Evolutionary conservation across 2,888 invertebrate species (phyloP), one percentile per base, ranked within the genome.

Genomic region (Patella ulyssiponensis): DNA sequence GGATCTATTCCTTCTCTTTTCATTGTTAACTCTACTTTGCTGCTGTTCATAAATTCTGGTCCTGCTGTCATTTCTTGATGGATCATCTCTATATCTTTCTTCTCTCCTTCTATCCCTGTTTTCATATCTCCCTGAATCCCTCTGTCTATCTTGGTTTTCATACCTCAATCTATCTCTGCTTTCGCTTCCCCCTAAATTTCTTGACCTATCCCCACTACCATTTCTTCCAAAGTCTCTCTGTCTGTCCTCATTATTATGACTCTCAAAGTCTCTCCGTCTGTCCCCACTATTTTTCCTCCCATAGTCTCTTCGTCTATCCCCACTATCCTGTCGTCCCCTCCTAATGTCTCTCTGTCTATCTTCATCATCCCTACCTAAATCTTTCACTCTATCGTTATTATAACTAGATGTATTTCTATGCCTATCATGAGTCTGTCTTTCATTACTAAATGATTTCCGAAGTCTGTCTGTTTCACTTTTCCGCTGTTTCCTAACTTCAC

Each of bases 201-300:
- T 52, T 20, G 15, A 56, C 56, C 52, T 23, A 27, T 52, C 54
- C 27, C 58, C 72, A 58, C 78, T 74, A 27, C 69, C 53, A 58
- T 78, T 58, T 72, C 73, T 79, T 27, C 72, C 73, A 69, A 74
- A 51, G 12, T 74, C 78, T 73, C 77, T 76, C 7, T 56, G 56
- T 58, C 23, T 15, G 17, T 69, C 44, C 2, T 56, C 53, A 70
- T 75, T 44, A 69, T 33, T n/a, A 14, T 71, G 58, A 12, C n/a
- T 75, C 54, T 54, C 20, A 58, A 56, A 54, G 54, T 73, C 56
- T 64, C 33, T 74, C 72, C 44, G 11, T n/a, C 23, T 9, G 20
- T 52, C 69, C 73, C 51, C 44, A 53, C 53, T 71, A 71, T 53
- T 64, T 51, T 20, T 71, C 71, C 76, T 74, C 64, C 33, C 69